Evolutionary conservation across 2,888 invertebrate species (phyloP), one percentile per base, ranked within the genome.

Genomic region (Andrena dorsata): DNA sequence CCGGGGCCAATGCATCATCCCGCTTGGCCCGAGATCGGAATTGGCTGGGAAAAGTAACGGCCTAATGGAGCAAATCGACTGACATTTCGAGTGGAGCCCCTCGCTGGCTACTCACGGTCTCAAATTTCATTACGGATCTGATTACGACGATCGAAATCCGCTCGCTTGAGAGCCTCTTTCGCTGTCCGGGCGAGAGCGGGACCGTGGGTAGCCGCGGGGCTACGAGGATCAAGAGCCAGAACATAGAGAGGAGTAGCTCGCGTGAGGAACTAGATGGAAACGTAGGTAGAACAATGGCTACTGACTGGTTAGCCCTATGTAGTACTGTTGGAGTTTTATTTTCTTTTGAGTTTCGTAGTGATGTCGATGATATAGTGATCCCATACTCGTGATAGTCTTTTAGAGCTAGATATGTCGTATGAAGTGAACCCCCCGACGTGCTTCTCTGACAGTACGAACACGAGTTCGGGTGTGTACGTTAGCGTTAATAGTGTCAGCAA

Each of bases 241-340:
- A 70, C 26, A 30, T 63, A 65, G 30, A 69, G 26, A 74, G 26
- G 20, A 26, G 69, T 75, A 76, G 75, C 75, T 71, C 70, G 75
- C 76, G 72, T 76, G 77, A 76, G 66, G 76, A 65, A 41, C 58
- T 80, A 78, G 81, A 64, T n/a, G 28, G 69, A 73, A 56, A 60
- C 79, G 80, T 88, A 86, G 80, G 85, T 88, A 88, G 84, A 85
- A 63, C 76, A 88, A 60, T 69, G 77, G 84, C 84, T 61, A 75
- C 41, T 74, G 86, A n/a, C 76, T 86, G 87, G 76, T 81, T 76
- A 75, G 76, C 49, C 68, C 63, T 83, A 16, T 41, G 41, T 41
- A 83, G 80, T 71, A 65, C 69, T 80, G 76, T 87, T 85, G 83
- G 64, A 80, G 80, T 85, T 83, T 79, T 75, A 81, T 87, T 83